Evolutionary conservation across 2,888 invertebrate species (phyloP).

Genomic region (Cordilura impudica): DNA sequence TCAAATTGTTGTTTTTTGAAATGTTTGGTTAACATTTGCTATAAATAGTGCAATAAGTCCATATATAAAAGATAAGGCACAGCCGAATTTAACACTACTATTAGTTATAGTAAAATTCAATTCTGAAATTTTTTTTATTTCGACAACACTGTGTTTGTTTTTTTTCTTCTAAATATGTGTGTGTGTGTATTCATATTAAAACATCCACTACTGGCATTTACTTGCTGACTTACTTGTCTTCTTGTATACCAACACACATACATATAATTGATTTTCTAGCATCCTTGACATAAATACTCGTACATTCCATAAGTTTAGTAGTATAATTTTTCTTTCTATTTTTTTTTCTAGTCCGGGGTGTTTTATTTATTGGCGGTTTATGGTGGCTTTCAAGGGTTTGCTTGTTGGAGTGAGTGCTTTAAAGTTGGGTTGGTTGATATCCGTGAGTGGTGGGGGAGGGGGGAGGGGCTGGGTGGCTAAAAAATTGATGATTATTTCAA

Average conservation of each 20-base stretch:
- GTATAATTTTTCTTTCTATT: neutral
- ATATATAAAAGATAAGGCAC: too few relatives aligned
- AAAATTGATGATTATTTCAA: slow-evolving; percentile 45
- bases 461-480: slow-evolving; percentile 22
- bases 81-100: too few relatives aligned
- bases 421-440: neutral
- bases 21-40: too few relatives aligned
- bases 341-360: slow-evolving; percentile 14
- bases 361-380: slow-evolving; percentile 60
- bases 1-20: too few relatives aligned
- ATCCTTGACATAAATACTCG: slow-evolving; percentile 67
- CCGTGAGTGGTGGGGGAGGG: neutral
- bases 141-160: too few relatives aligned
- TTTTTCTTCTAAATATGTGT: too few relatives aligned
- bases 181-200: neutral
- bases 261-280: slow-evolving; percentile 67
- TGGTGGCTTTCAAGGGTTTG: slow-evolving; percentile 6
- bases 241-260: neutral
- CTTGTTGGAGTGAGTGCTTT: neutral
- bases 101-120: too few relatives aligned
- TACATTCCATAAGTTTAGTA: slow-evolving; percentile 32
- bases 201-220: neutral
- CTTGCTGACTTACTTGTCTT: slow-evolving; percentile 19
- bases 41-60: too few relatives aligned
- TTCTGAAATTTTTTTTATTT: too few relatives aligned